These are phyloP conservation scores for Sylvilagus bachmani DNA, from an alignment of 2,113 vertebrate species.

Conservation along the genomic window DNA sequence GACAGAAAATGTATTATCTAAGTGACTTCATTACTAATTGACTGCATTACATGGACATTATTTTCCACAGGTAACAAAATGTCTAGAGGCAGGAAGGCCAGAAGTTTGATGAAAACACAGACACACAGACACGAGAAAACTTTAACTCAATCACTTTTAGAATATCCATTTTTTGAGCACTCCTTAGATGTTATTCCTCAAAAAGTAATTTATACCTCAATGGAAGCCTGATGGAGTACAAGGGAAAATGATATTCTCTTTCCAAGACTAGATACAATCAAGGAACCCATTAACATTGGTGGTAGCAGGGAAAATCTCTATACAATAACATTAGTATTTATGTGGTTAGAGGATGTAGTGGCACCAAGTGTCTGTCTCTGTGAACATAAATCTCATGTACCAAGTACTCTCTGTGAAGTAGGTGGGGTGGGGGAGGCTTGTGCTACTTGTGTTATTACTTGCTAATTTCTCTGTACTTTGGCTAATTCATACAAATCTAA, in stretches of 20 bases:
- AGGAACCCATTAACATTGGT: too few species aligned
- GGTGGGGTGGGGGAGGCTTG: too few species aligned
- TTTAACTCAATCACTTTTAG: not conserved
- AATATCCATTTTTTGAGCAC: constrained; percentile 15
- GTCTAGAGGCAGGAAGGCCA: not conserved
- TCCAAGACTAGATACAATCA: too few species aligned
- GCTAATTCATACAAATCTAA: not conserved
- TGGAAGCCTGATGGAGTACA: too few species aligned
- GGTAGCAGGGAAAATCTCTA: too few species aligned
- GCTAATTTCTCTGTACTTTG: not conserved
- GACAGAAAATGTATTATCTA: not conserved
- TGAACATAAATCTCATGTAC: not conserved
- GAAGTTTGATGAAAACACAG: not conserved
- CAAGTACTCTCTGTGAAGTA: not conserved
- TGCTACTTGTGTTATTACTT: not conserved
- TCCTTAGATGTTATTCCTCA: not conserved
- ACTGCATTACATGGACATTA: not conserved
- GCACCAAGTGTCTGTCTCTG: not conserved
- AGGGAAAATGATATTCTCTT: too few species aligned
- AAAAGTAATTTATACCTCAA: not conserved
- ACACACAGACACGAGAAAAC: not conserved
- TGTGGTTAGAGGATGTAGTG: not conserved
- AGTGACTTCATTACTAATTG: not conserved
- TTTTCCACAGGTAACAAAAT: constrained; percentile 30
- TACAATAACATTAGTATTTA: not conserved